Percentiles rank a stretch among this genome's conserved stretches.
These are phyloP conservation scores for Apamea monoglypha DNA, from an alignment of 2,888 invertebrate genomes.

Conservation along the genomic window DNA sequence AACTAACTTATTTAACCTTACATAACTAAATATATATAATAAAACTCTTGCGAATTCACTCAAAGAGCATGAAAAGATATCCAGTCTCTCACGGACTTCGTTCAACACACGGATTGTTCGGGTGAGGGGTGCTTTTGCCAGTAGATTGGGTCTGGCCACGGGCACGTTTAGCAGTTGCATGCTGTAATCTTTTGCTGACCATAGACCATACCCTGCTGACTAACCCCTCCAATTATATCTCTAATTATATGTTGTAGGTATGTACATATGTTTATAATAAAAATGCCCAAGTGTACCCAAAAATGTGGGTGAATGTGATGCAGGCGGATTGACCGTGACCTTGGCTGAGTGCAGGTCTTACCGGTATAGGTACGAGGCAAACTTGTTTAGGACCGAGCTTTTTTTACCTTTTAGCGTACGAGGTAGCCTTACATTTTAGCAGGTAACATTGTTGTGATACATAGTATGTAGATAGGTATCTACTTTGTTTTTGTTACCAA, in stretches of 20 bases:
- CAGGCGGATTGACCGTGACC: conserved; percentile 45
- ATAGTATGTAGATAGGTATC: not conserved
- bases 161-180: not conserved
- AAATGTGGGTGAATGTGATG: conserved; percentile 53
- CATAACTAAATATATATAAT: no score
- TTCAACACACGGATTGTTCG: no score
- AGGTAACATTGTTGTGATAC: not conserved
- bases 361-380: conserved; percentile 38
- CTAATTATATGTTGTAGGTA: not conserved
- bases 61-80: no score
- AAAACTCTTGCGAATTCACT: no score
- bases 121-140: no score
- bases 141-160: no score
- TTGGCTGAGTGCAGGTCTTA: conserved; percentile 40
- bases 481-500: not conserved
- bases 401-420: conserved; percentile 50
- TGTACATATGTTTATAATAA: conserved; percentile 1
- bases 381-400: conserved; percentile 52
- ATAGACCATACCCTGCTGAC: conserved; percentile 11
- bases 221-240: conserved; percentile 13
- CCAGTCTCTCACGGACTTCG: no score
- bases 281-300: conserved; percentile 23
- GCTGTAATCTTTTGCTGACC: not conserved
- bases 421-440: conserved; percentile 54
- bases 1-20: no score